Evolutionary conservation across 2,888 invertebrate species (phyloP).

Genomic region (Polydrusus cervinus): DNA sequence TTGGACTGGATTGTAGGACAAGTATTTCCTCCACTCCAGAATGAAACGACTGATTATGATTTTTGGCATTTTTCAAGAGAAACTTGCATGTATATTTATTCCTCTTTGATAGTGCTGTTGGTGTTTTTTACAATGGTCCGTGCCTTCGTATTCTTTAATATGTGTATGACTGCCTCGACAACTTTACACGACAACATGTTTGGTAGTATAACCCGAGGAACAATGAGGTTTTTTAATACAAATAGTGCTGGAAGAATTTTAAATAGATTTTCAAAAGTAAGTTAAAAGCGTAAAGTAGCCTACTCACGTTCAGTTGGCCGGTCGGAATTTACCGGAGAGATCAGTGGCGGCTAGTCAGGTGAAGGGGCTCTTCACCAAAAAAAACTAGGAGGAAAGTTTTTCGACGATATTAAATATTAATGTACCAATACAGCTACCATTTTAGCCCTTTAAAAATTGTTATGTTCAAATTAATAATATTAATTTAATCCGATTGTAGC

Average conservation of each 20-base stretch:
- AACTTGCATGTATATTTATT: conserved; percentile 68
- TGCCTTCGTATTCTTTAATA: conserved; percentile 73
- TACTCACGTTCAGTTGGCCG: too few relatives aligned
- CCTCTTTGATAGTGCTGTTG: conserved; percentile 70
- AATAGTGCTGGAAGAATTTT: conserved; percentile 78
- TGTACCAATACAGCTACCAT: too few relatives aligned
- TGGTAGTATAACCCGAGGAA: conserved; percentile 75
- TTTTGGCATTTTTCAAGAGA: conserved; percentile 67
- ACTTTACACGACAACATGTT: conserved; percentile 74
- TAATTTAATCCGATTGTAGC: too few relatives aligned
- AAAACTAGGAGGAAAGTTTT: too few relatives aligned
- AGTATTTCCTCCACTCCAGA: not conserved
- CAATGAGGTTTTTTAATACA: conserved; percentile 80
- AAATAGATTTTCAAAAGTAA: conserved; percentile 79
- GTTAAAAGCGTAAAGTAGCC: too few relatives aligned
- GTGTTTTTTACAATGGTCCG: conserved; percentile 71
- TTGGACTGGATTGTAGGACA: not conserved
- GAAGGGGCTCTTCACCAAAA: too few relatives aligned
- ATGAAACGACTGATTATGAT: conserved; percentile 44
- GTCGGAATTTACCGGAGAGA: too few relatives aligned
- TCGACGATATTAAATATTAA: too few relatives aligned
- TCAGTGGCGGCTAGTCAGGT: too few relatives aligned
- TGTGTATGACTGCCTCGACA: conserved; percentile 74
- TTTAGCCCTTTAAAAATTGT: too few relatives aligned
- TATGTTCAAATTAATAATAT: too few relatives aligned